Percentiles rank a stretch among this genome's conserved stretches.
Conservation (phyloP, 2,113 vertebrate genomes). For the Saiga tatarica region DNA sequence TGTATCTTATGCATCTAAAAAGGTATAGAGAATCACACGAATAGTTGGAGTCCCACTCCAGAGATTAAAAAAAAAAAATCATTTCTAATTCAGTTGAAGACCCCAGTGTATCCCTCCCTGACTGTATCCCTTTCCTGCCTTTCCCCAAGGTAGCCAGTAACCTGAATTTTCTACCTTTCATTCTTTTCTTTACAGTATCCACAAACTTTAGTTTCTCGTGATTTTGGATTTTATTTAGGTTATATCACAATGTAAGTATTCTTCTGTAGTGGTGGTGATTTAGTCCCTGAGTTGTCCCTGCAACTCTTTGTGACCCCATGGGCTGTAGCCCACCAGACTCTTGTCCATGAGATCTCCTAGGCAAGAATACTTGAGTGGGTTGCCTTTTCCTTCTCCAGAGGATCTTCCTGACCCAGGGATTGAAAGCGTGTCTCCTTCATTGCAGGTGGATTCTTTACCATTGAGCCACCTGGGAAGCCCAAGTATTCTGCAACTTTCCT, state of each 20-base stretch:
- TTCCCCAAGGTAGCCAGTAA: not conserved
- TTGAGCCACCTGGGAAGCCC: not conserved
- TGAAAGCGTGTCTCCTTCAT: not conserved
- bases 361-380: not conserved
- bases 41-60: not conserved
- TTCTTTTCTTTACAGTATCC: not conserved
- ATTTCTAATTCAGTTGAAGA: not conserved
- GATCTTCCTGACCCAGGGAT: not conserved
- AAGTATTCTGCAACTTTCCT: not conserved
- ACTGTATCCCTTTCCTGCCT: not conserved
- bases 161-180: not conserved
- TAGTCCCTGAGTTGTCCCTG: not conserved
- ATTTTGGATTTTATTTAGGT: slow-evolving; percentile 28
- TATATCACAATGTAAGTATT: not conserved
- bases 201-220: not conserved
- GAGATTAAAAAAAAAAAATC: not conserved
- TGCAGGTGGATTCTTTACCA: not conserved
- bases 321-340: not conserved
- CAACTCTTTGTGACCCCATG: not conserved
- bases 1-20: not conserved
- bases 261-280: not conserved
- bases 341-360: not conserved
- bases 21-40: not conserved
- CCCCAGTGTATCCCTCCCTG: not conserved
- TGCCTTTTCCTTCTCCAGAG: not conserved